Evolutionary conservation across 2,888 invertebrate species (phyloP), one percentile per base, ranked within the genome.

Genomic region (Sinotaia quadrata): DNA sequence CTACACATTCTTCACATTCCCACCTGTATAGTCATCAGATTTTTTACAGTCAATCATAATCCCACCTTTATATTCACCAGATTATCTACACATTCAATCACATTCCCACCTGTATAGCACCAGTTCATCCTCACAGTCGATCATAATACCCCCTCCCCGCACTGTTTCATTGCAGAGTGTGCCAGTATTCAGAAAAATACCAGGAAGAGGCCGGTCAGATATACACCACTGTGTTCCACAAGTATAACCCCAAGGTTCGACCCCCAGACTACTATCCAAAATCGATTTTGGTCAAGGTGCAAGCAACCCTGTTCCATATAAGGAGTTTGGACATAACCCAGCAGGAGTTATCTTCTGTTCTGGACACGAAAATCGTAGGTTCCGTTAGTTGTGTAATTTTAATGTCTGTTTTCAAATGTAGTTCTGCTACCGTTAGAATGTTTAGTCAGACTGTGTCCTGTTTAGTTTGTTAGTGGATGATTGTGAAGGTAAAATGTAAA

Each of bases 161-260:
- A 41, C 10, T 12, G 18, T 10, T 5, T 10, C 34, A 18, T 58
- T 44, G 4, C 61, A 65, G 65, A 2, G n/a, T 4, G 15, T 44
- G 31, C 33, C 65, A 65, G 54, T 15, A 56, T 52, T 59, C 72
- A 0, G 74, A 74, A 31, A 72, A 70, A 37, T 77, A 57, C 59
- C 62, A 71, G 27, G 74, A 77, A 56, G 77, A 77, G 60, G 74
- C 77, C 2, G 71, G 62, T 3, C 75, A 77, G 59, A 75, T 75
- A 47, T 77, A 72, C 68, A 72, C 73, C 36, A 71, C 75, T 7
- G 69, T 75, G 12, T 73, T 74, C 65, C 77, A 75, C 65, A 77
- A 74, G 59, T 77, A 77, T 71, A 74, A 77, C 57, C 49, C 37
- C 18, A 59, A 68, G 51, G 73, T 77, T 8, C 65, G 75, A 7